Conservation (phyloP, 2,113 vertebrate species). For the Lepus americanus region DNA sequence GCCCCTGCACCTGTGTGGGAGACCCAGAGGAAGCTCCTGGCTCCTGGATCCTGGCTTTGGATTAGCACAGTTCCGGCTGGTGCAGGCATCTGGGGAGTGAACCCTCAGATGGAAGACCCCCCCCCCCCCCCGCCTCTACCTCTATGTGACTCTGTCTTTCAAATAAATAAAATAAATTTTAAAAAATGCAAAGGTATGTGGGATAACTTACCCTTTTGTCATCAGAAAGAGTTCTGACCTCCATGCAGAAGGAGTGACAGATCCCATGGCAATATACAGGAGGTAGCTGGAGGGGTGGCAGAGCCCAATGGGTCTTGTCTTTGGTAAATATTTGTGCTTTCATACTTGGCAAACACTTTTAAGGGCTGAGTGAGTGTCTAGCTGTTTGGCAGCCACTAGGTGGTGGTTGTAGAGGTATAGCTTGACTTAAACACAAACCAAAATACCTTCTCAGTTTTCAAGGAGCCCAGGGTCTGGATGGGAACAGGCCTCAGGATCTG, state of each 20-base stretch:
- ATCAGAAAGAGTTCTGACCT: neutral
- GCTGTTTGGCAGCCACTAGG: neutral
- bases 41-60: too few relatives aligned
- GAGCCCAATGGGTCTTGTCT: neutral
- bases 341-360: neutral
- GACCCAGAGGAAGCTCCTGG: too few relatives aligned
- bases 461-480: neutral
- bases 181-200: neutral
- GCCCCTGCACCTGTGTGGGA: too few relatives aligned
- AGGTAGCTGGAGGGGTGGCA: neutral
- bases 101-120: too few relatives aligned
- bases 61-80: too few relatives aligned
- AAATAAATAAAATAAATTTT: too few relatives aligned
- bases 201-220: neutral
- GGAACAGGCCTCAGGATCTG: neutral
- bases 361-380: neutral
- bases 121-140: too few relatives aligned
- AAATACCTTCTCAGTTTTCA: neutral
- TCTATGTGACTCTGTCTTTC: too few relatives aligned
- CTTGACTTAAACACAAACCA: neutral
- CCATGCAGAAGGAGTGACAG: neutral
- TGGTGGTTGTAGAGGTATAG: neutral
- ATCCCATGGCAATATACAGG: neutral
- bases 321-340: neutral
- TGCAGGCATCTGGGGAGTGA: too few relatives aligned